Percentiles rank a stretch among this genome's conserved stretches.
Evolutionary conservation across 2,113 vertebrate species (phyloP).

Genomic region (Neotoma lepida): DNA sequence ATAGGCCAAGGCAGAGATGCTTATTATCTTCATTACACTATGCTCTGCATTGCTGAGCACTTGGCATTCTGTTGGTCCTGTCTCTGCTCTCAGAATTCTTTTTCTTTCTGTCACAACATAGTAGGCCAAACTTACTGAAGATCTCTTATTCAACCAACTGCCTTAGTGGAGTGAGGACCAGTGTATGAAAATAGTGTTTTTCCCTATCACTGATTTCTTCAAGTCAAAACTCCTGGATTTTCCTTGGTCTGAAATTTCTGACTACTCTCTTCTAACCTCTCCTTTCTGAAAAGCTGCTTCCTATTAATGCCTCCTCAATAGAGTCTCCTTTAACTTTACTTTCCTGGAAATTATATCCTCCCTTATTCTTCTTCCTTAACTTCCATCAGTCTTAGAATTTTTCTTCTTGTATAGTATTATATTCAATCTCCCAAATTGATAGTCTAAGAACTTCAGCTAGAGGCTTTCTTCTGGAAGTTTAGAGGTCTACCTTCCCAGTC

Average conservation of each 20-base stretch:
- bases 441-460: constrained; percentile 50
- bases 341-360: constrained; percentile 43
- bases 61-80: constrained; percentile 53
- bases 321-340: constrained; percentile 59
- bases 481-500: constrained; percentile 38
- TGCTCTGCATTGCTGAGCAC: constrained; percentile 39
- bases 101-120: constrained; percentile 60
- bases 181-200: constrained; percentile 62
- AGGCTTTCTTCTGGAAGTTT: constrained; percentile 57
- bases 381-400: constrained; percentile 50
- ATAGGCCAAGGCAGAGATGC: constrained; percentile 65
- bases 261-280: constrained; percentile 45
- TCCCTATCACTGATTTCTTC: constrained; percentile 39
- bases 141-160: constrained; percentile 68
- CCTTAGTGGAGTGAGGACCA: constrained; percentile 72
- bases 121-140: constrained; percentile 60
- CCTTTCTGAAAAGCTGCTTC: constrained; percentile 57
- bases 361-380: constrained; percentile 51
- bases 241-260: constrained; percentile 64
- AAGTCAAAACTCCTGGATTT: constrained; percentile 58
- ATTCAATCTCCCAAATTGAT: constrained; percentile 49
- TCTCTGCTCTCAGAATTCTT: constrained; percentile 63
- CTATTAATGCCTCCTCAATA: not conserved
- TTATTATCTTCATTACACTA: constrained; percentile 53
- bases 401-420: constrained; percentile 53